Evolutionary conservation across 2,113 vertebrate genomes (phyloP).

Genomic region (Pteropus alecto): DNA sequence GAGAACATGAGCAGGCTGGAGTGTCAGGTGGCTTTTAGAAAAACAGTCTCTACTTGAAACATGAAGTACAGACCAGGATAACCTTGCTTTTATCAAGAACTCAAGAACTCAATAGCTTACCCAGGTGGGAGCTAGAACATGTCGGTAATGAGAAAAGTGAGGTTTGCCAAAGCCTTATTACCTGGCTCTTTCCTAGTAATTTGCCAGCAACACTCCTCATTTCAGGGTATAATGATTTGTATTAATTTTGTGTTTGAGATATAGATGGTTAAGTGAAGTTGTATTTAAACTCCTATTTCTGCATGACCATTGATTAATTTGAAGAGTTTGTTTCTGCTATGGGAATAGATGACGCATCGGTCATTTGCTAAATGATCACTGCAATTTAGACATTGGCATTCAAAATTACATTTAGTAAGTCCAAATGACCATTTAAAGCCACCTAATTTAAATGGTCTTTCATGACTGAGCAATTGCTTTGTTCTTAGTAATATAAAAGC

Average conservation of each 20-base stretch:
- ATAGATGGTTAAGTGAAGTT: neutral
- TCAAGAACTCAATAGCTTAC: neutral
- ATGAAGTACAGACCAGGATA: neutral
- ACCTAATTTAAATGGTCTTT: conserved; percentile 22
- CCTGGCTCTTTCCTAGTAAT: neutral
- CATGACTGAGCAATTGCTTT: neutral
- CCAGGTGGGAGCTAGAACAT: neutral
- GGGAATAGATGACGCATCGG: neutral
- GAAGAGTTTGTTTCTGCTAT: neutral
- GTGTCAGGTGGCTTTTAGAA: neutral
- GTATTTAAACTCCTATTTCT: neutral
- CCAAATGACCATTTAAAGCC: conserved; percentile 4
- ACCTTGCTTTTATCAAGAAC: neutral
- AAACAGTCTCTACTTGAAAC: neutral
- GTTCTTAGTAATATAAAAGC: conserved; percentile 5
- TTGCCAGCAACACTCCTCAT: neutral
- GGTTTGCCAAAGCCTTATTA: neutral
- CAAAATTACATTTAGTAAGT: neutral
- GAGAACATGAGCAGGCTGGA: neutral
- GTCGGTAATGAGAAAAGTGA: neutral
- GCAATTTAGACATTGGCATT: neutral
- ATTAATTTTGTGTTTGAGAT: neutral
- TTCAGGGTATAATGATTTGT: neutral
- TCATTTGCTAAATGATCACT: neutral
- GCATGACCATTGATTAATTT: neutral